These are phyloP conservation scores for Morpho achilles DNA, from an alignment of 2,888 invertebrate genomes.

Conservation along the genomic window DNA sequence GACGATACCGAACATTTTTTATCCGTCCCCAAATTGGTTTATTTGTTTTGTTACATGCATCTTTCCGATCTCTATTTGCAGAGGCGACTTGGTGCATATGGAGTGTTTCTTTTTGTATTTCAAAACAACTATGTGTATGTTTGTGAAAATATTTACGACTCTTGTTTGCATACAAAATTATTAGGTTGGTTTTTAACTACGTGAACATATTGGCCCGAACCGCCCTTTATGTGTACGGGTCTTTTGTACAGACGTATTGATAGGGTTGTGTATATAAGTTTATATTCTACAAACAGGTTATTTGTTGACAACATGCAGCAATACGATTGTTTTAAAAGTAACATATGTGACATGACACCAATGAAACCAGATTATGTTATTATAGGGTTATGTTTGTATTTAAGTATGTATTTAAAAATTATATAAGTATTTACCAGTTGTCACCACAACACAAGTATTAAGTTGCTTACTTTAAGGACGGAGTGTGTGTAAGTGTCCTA, in stretches of 20 bases:
- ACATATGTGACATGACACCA: no score
- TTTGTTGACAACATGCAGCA: not conserved
- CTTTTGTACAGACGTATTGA: not conserved
- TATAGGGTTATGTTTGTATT: no score
- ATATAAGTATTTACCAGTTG: no score
- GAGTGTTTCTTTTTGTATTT: conserved; percentile 36
- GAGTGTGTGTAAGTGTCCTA: no score
- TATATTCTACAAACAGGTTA: not conserved
- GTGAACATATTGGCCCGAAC: conserved; percentile 13
- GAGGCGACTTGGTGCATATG: conserved; percentile 52
- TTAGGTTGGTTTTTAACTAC: conserved; percentile 13
- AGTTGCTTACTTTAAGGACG: no score
- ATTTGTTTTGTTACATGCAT: conserved; percentile 72
- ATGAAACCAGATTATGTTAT: no score
- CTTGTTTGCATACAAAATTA: conserved; percentile 23
- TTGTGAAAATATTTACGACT: conserved; percentile 26
- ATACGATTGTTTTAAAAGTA: no score
- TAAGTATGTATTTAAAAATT: no score
- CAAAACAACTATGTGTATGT: conserved; percentile 26
- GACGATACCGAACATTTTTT: conserved; percentile 57
- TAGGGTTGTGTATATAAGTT: not conserved
- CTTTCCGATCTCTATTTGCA: conserved; percentile 66
- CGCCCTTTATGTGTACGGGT: conserved; percentile 22
- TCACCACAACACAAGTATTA: no score
- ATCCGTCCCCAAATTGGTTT: conserved; percentile 64